Conservation (phyloP, 2,113 vertebrate genomes). For the Leucopternis melanops region DNA sequence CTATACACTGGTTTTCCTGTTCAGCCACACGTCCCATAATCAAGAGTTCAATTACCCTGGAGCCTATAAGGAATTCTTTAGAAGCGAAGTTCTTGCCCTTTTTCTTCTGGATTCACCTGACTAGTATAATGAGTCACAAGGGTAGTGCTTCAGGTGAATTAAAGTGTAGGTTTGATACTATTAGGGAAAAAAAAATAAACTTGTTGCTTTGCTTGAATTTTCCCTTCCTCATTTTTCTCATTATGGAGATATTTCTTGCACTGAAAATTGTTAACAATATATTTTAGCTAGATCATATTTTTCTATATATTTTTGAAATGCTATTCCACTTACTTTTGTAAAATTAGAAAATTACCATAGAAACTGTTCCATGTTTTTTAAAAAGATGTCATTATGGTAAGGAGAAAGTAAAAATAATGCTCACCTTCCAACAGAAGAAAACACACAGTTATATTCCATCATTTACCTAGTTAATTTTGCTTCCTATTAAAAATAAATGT, state of each 20-base stretch:
- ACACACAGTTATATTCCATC: neutral
- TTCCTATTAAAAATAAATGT: neutral
- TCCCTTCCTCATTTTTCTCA: neutral
- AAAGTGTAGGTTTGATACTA: neutral
- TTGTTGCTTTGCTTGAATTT: neutral
- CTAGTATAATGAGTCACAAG: neutral
- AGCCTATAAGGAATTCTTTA: neutral
- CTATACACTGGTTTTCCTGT: neutral
- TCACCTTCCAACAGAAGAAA: neutral
- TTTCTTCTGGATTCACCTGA: neutral
- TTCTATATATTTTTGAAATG: neutral
- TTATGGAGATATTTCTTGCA: neutral
- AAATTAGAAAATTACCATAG: slow-evolving; percentile 20
- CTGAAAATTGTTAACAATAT: neutral
- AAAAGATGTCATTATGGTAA: neutral
- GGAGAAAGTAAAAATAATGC: neutral
- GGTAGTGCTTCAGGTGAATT: neutral
- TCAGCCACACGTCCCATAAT: neutral
- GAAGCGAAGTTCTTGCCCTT: neutral
- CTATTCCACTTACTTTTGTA: neutral
- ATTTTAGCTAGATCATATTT: slow-evolving; percentile 11
- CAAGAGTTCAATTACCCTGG: neutral
- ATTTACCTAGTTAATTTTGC: neutral
- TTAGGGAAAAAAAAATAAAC: neutral
- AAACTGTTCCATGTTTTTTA: neutral